These are phyloP conservation scores for Corythornis cristatus DNA, from an alignment of 2,113 vertebrate genomes.

Conservation along the genomic window DNA sequence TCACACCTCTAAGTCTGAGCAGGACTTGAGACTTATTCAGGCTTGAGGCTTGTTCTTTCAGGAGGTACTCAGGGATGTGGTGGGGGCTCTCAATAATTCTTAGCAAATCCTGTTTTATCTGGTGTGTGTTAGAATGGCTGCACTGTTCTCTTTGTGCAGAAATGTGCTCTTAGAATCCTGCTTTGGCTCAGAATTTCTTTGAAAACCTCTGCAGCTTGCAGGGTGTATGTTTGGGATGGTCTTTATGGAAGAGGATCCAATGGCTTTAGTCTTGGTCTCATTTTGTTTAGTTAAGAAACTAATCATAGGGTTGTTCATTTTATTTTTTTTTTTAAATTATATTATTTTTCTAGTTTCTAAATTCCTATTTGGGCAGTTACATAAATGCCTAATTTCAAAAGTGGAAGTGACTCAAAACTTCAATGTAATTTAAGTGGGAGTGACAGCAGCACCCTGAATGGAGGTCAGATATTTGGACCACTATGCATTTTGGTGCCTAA, in stretches of 20 bases:
- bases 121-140: background rate
- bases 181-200: background rate
- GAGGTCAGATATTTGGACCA: background rate
- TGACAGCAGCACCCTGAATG: background rate
- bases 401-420: background rate
- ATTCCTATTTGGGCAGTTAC: background rate
- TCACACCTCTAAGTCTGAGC: background rate
- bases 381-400: background rate
- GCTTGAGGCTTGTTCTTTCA: background rate
- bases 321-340: no score
- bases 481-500: background rate
- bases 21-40: background rate
- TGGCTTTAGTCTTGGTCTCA: background rate
- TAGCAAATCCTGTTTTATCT: background rate
- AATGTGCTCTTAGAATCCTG: background rate
- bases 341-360: background rate
- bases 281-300: background rate
- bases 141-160: background rate
- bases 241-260: background rate
- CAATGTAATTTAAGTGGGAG: background rate
- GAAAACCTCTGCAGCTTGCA: background rate
- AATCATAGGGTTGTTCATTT: background rate
- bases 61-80: background rate
- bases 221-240: background rate
- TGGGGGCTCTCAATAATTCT: background rate